Base-by-base conservation (phyloP, 2,113 vertebrate species). In the Chlamydotis undulata region DNA sequence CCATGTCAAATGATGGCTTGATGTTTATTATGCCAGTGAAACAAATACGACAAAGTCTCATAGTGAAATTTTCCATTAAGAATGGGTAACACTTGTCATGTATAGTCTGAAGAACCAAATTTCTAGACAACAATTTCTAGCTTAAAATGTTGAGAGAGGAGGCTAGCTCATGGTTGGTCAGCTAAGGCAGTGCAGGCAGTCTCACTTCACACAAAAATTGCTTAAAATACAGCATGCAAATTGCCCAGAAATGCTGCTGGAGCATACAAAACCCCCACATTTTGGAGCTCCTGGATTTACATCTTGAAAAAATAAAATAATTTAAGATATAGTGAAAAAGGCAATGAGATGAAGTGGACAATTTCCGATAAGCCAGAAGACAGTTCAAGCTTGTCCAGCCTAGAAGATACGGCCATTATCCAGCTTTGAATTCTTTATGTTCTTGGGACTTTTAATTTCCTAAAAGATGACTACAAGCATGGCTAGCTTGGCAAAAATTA, bases 401-500 rank as follows among this genome's bases (percentile, higher is more conserved):
- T 69, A n/a, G 26, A 41, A 4, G 9, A 73, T n/a, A 45, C 49
- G 25, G 43, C 43, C 35, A 74, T 69, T 83, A 41, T 60, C 47
- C 19, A 85, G 68, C 61, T 83, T 94, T 19, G 65, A 91, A 87
- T 82, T 93, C 52, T 92, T 96, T 90, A 87, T 79, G 49, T 79
- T 75, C 35, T 92, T 56, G 60, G 47, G 59, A 85, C 37, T 60
- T 87, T 92, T 84, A 92, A 90, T 96, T 97, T 94, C 92, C 91
- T 80, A 56, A 16, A 65, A 91, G 64, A 92, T 5, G 19, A 78
- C 89, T 93, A 74, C 69, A 94, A 87, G 73, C 80, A 71, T 76
- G 75, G 56, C 47, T 94, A 93, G 83, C 83, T 94, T 96, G 89
- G 91, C 74, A 96, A 95, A 95, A 96, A 90, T 74, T 83, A 64